These are phyloP conservation scores for Enteromius viviparus DNA, from an alignment of 2,797 vertebrate species.

Conservation along the genomic window DNA sequence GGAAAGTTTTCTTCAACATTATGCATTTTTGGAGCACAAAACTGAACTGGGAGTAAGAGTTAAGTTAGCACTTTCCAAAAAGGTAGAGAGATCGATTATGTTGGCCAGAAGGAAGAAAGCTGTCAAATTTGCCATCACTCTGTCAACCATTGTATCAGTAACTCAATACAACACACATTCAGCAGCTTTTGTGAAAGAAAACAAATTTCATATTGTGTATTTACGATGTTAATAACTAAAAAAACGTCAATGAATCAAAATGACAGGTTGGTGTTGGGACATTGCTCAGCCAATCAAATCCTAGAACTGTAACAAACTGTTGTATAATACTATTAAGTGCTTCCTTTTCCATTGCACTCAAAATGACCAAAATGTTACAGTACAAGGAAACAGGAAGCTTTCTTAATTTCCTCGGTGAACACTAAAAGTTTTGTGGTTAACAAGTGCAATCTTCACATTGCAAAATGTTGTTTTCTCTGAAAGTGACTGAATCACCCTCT, in stretches of 20 bases:
- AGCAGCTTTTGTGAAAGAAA: background rate
- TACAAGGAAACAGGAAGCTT: conserved; percentile 27
- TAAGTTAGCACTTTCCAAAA: background rate
- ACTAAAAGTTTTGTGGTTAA: conserved; percentile 16
- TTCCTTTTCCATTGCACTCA: conserved; percentile 32
- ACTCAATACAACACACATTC: too few species aligned
- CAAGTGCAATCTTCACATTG: conserved; percentile 42
- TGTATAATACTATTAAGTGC: background rate
- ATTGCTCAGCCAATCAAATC: background rate
- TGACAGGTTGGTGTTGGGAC: background rate
- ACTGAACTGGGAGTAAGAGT: background rate
- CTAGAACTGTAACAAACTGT: background rate
- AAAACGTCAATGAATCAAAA: background rate
- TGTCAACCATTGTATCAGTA: background rate
- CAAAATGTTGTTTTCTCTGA: conserved; percentile 35
- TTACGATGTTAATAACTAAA: background rate
- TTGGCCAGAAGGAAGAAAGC: background rate
- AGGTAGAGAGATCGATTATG: too few species aligned
- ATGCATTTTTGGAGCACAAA: background rate
- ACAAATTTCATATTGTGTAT: background rate
- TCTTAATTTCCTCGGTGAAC: conserved; percentile 48
- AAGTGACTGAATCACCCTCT: background rate
- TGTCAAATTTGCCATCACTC: background rate
- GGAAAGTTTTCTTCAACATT: background rate
- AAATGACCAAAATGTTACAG: conserved; percentile 9